These are phyloP conservation scores for Hirtodrosophila duncani DNA, from an alignment of 2,888 invertebrate species.

Conservation along the genomic window DNA sequence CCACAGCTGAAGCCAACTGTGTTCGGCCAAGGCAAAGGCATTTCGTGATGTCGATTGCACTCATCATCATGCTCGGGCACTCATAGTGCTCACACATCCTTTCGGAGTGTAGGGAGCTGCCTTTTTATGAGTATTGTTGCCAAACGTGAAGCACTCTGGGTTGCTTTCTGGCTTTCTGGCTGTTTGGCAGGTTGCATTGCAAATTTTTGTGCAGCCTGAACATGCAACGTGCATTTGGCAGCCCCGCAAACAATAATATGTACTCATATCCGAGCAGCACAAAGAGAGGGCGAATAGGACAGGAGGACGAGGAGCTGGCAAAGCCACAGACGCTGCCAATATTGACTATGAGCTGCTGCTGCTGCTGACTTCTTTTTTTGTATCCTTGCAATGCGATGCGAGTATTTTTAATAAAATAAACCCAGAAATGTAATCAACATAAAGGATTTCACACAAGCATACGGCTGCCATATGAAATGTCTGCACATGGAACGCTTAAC, in stretches of 20 bases:
- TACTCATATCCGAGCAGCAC: no score
- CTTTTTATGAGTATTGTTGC: constrained; percentile 62
- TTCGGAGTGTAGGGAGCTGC: constrained; percentile 5
- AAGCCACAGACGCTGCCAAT: constrained; percentile 69
- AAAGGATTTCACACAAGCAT: constrained; percentile 71
- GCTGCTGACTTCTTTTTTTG: constrained; percentile 28
- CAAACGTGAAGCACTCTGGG: constrained; percentile 19
- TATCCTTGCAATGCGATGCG: constrained; percentile 62
- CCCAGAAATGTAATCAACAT: constrained; percentile 77
- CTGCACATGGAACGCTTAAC: constrained; percentile 65
- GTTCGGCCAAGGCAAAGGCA: constrained; percentile 41
- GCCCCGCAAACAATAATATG: constrained; percentile 60
- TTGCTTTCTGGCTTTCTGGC: constrained; percentile 16
- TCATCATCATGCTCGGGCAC: constrained; percentile 60
- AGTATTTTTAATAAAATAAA: constrained; percentile 77
- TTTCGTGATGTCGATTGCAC: constrained; percentile 65
- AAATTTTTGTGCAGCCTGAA: constrained; percentile 64
- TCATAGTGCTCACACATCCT: constrained; percentile 6
- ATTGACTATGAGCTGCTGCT: constrained; percentile 58
- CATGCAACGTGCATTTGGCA: constrained; percentile 73
- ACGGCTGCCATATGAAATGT: constrained; percentile 40
- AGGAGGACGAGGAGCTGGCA: constrained; percentile 6
- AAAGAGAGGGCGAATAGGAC: constrained; percentile 33
- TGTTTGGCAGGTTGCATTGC: constrained; percentile 61
- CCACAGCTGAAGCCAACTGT: background rate